Evolutionary conservation across 2,888 invertebrate species (phyloP), one percentile per base, ranked within the genome.

Genomic region (Campoplex capitator): DNA sequence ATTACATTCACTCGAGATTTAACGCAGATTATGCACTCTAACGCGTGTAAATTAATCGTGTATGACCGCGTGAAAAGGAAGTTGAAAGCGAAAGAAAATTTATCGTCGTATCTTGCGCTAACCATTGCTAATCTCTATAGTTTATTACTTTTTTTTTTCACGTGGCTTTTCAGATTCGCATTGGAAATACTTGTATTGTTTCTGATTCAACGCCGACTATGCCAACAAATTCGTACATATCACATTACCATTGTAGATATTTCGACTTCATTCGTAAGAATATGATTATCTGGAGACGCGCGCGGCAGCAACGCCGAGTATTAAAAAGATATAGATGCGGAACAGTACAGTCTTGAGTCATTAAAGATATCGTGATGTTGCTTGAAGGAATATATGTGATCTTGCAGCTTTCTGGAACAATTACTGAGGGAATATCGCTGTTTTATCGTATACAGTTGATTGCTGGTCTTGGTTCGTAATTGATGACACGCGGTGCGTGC

Each of bases 1-100:
- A 84, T 84, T 84, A 84, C 76, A 65, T 77, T 81, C 54, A 71
- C 48, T 79, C 65, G 42, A 87, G 84, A 87, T 82, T 84, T 75
- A 75, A 82, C 84, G n/a, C 71, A 54, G 84, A 84, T 87, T 86
- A 65, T 81, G 28, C 58, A 82, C 73, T 71, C 56, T 16, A 65
- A 65, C 38, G 82, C 82, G 78, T 78, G 77, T 38, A 75, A 58
- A 78, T 85, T 74, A 74, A 78, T 45, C 85, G 74, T 32, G 32
- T 35, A 58, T 76, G 68, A 23, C 32, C 16, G 38, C 48, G 28
- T 42, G 48, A 73, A 54, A 78, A 51, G 76, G 71, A 23, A 58
- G 75, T 58, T 48, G 54, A 62, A 81, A 62, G 54, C 54, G 45
- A 54, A 58, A 32, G 35, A 23, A 75, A 67, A 75, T 56, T 13